Evolutionary conservation across 2,797 vertebrate species (phyloP).

Genomic region (Hippoglossus hippoglossus): DNA sequence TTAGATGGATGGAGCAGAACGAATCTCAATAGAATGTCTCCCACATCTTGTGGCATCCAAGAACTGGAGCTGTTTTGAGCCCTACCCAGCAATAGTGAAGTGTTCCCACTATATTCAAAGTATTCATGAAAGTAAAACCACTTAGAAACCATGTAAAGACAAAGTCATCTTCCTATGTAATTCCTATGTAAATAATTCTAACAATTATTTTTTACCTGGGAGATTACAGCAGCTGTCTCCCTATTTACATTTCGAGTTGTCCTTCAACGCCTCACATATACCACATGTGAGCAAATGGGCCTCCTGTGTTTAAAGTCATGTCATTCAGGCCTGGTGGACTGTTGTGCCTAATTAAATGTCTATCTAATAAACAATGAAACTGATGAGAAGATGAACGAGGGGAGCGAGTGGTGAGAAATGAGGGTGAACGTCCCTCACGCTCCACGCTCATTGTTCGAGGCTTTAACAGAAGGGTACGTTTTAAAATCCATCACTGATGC

Average conservation of each 20-base stretch:
- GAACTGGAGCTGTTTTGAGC: too few species aligned
- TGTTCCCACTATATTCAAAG: too few species aligned
- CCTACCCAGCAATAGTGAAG: too few species aligned
- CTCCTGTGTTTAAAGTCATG: background rate
- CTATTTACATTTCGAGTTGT: background rate
- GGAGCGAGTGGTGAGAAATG: background rate
- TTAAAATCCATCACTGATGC: constrained; percentile 1
- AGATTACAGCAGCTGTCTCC: constrained; percentile 7
- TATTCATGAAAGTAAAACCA: too few species aligned
- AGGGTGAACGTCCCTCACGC: background rate
- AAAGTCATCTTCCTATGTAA: background rate
- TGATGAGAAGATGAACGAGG: background rate
- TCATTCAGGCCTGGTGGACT: background rate
- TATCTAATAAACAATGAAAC: background rate
- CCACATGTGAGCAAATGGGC: background rate
- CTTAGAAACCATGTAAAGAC: too few species aligned
- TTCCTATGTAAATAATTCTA: too few species aligned
- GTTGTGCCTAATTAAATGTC: background rate
- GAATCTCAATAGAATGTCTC: too few species aligned
- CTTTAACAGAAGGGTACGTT: background rate
- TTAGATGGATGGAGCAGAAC: too few species aligned
- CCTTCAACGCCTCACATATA: background rate
- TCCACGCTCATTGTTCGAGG: background rate
- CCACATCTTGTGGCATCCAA: too few species aligned
- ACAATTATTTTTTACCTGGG: background rate